Percentiles rank a stretch among this genome's conserved stretches.
These are phyloP conservation scores for Scaptomyza flava DNA, from an alignment of 2,888 invertebrate genomes.

Conservation along the genomic window DNA sequence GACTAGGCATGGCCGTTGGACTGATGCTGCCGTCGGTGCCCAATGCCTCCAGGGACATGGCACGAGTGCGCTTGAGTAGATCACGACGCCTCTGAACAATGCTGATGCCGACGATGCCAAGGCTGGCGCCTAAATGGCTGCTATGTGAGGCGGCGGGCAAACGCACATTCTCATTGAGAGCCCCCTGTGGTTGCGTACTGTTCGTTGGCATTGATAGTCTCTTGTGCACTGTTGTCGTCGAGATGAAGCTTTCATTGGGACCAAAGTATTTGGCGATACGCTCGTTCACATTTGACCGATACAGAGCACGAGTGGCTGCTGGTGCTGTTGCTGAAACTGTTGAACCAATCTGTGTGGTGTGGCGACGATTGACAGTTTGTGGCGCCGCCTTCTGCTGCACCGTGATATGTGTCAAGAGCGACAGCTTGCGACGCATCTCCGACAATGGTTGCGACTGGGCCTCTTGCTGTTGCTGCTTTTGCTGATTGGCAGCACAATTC, in stretches of 20 bases:
- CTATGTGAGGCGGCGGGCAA: constrained; percentile 27
- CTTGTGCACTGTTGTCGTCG: constrained; percentile 35
- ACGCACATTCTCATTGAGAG: constrained; percentile 70
- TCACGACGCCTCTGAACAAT: constrained; percentile 70
- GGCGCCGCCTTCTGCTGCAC: constrained; percentile 40
- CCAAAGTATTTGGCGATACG: constrained; percentile 83
- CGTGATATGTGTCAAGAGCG: constrained; percentile 45
- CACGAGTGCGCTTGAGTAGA: constrained; percentile 73
- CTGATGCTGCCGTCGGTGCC: constrained; percentile 34
- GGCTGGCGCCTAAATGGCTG: background rate
- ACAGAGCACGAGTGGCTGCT: background rate
- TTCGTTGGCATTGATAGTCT: constrained; percentile 26
- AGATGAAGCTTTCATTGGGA: constrained; percentile 32
- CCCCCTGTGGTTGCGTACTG: constrained; percentile 35
- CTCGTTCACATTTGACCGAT: constrained; percentile 56
- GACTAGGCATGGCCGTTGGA: constrained; percentile 50
- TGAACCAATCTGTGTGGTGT: constrained; percentile 59
- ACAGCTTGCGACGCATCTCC: constrained; percentile 75
- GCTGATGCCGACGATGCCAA: background rate
- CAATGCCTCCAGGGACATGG: constrained; percentile 68
- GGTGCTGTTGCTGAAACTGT: constrained; percentile 21
- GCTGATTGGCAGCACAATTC: constrained; percentile 72
- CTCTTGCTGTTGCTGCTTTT: constrained; percentile 17
- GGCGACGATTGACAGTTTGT: constrained; percentile 44
- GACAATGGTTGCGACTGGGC: constrained; percentile 45